These are phyloP conservation scores for Poecilia latipinna DNA, from an alignment of 2,113 vertebrate genomes.

Conservation along the genomic window DNA sequence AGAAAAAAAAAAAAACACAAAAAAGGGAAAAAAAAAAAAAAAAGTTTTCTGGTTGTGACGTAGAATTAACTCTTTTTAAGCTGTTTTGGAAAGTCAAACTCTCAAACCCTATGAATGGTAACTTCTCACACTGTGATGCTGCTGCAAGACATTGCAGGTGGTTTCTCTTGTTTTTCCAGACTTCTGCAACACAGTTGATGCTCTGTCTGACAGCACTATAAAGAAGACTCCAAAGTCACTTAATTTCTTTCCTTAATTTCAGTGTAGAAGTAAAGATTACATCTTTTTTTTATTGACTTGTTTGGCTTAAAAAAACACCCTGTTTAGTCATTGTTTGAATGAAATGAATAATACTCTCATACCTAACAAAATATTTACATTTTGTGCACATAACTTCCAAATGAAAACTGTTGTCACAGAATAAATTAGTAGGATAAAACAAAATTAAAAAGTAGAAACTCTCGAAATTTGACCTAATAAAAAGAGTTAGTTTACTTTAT, in stretches of 20 bases:
- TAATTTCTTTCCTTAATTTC: neutral
- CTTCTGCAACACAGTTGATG: neutral
- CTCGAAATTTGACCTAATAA: neutral
- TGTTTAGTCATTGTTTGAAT: too few relatives aligned
- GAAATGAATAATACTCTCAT: too few relatives aligned
- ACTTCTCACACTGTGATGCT: neutral
- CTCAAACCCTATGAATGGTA: neutral
- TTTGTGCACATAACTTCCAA: neutral
- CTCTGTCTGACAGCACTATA: neutral
- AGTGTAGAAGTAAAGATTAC: neutral
- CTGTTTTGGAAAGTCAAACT: constrained; percentile 43
- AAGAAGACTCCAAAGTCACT: neutral
- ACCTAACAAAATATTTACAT: too few relatives aligned
- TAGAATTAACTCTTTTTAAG: constrained; percentile 2
- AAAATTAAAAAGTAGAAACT: neutral
- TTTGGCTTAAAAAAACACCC: too few relatives aligned
- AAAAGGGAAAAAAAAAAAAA: constrained; percentile 23
- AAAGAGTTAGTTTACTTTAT: neutral
- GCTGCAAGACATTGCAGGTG: neutral
- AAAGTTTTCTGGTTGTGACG: constrained; percentile 4
- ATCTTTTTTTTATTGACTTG: too few relatives aligned
- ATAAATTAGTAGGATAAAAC: neutral
- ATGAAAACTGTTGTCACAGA: neutral
- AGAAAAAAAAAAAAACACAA: neutral
- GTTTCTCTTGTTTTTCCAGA: constrained; percentile 9